Conservation (phyloP, 2,797 vertebrate genomes). For the Eupleurogrammus muticus region DNA sequence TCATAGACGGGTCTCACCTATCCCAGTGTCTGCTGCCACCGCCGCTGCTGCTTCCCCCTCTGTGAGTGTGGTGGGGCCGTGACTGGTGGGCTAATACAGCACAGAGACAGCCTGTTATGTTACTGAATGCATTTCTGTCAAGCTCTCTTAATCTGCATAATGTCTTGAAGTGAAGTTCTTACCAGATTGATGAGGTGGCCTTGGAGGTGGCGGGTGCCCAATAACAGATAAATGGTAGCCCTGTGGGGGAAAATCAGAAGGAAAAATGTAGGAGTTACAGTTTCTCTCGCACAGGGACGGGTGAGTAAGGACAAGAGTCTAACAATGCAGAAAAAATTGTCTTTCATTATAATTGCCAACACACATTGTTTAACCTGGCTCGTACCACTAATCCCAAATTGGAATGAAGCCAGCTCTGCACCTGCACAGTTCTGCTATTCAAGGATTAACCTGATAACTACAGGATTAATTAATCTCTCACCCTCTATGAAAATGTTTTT, state of each 20-base stretch:
- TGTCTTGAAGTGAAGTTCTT: slow-evolving; percentile 10
- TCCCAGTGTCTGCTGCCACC: slow-evolving; percentile 71
- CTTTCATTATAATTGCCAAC: too few relatives aligned
- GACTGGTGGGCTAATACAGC: slow-evolving; percentile 63
- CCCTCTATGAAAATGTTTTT: too few relatives aligned
- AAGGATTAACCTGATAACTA: too few relatives aligned
- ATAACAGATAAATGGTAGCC: slow-evolving; percentile 90
- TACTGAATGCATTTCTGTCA: background rate
- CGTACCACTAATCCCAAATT: too few relatives aligned
- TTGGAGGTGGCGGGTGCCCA: slow-evolving; percentile 83
- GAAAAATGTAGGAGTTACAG: background rate
- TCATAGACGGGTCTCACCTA: slow-evolving; percentile 47
- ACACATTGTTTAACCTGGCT: too few relatives aligned
- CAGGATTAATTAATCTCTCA: too few relatives aligned
- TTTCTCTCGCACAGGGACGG: background rate
- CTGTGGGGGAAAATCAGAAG: slow-evolving; percentile 71
- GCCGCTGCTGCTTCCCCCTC: slow-evolving; percentile 39
- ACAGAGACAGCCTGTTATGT: slow-evolving; percentile 18
- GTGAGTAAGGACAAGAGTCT: background rate
- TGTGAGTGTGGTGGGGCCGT: slow-evolving; percentile 62
- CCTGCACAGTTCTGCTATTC: too few relatives aligned
- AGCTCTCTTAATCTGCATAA: slow-evolving; percentile 1
- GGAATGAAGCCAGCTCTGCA: too few relatives aligned
- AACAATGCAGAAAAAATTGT: background rate
- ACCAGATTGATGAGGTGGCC: slow-evolving; percentile 67